A percentile compares a stretch with the other conserved stretches of the same genome.
Conservation (phyloP, 2,797 vertebrate species). For the Steatocranus sp. region DNA sequence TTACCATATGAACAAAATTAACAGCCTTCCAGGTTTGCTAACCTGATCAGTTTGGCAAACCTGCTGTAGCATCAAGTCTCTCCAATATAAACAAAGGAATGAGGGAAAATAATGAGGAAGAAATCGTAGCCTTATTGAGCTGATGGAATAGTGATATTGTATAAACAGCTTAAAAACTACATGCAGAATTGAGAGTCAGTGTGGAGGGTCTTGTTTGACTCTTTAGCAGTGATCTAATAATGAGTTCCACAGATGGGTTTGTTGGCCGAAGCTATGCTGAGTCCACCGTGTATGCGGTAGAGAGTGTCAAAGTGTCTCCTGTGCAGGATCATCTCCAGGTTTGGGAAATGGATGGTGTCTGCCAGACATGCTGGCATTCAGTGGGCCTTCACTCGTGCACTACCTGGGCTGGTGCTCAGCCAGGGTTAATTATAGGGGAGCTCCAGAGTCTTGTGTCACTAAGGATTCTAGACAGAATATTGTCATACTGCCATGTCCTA, state of each 20-base stretch:
- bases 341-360: conserved; percentile 74
- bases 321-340: conserved; percentile 74
- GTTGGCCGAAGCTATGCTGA: conserved; percentile 68
- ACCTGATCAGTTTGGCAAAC: not conserved
- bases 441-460: conserved; percentile 77
- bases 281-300: conserved; percentile 59
- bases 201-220: conserved; percentile 56
- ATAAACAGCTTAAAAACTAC: conserved; percentile 1
- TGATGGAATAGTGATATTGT: not conserved
- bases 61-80: not conserved
- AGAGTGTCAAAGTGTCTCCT: conserved; percentile 78
- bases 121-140: not conserved
- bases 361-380: conserved; percentile 78
- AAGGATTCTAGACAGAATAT: conserved; percentile 71
- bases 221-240: conserved; percentile 71
- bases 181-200: conserved; percentile 19
- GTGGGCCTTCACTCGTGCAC: conserved; percentile 61
- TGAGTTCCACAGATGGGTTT: conserved; percentile 76
- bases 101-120: not conserved
- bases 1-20: not conserved
- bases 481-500: conserved; percentile 80
- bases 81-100: not conserved
- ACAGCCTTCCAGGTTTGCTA: not conserved
- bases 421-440: conserved; percentile 85
- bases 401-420: conserved; percentile 80